Base-by-base conservation (phyloP, 2,113 vertebrate species). In the Macquaria australasica region DNA sequence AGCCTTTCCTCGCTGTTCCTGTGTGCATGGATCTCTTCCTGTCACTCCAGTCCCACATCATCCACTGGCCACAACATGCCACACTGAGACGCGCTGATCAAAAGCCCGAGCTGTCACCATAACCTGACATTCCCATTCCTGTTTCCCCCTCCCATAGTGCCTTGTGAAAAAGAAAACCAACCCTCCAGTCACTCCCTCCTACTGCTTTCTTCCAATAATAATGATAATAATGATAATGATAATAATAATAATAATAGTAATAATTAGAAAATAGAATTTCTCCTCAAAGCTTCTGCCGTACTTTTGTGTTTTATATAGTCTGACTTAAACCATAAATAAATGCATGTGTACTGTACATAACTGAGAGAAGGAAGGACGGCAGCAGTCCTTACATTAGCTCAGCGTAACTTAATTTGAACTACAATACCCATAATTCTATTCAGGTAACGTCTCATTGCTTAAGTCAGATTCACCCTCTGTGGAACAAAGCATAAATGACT, bases 11-110 rank as follows among this genome's bases (percentile, higher is more conserved):
- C 62, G 43, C 90, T 76, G 83, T 66, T 70, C 68, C 77, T 84
- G 85, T 75, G 78, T 84, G 88, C 77, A 75, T 59, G 60, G 88
- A 91, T 86, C 68, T 77, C 88, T 77, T 71, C 77, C 87, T 92
- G 91, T 94, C 91, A 90, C 88, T 82, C 79, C 75, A 74, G 77
- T 82, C 84, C 43, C 80, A 73, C 80, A 89, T 92, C 91, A 91
- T 87, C 84, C 72, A 80, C 76, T 39, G 88, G 92, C 88, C 94
- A 91, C 90, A 86, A 92, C 78, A 90, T 74, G 77, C 85, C 87
- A 84, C 68, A 59, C 82, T 76, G 88, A 93, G 83, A 86, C 77
- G 63, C 31, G n/a, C 79, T 94, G 93, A 95, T 95, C 93, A 96
- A 92, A 95, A 92, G 88, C 85, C 67, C 1, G 20, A 82, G 81